A percentile compares a stretch with the other conserved stretches of the same genome.
phyloP scores from a whole-genome alignment of 2,888 invertebrate species.

The Zygaena filipendulae region DNA sequence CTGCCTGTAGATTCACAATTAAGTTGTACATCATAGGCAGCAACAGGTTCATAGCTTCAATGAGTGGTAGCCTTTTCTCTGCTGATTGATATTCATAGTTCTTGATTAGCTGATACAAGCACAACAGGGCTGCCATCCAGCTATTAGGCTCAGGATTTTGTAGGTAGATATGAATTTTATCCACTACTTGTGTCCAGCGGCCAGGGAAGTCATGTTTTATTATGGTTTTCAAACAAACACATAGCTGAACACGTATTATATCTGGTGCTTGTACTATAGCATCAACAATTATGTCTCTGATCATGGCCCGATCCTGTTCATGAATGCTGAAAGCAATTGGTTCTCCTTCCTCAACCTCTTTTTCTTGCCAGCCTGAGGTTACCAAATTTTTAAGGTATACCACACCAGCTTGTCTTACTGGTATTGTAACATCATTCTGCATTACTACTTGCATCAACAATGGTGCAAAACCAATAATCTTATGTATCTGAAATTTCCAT shows the following conservation, averaged over 20 bases:
- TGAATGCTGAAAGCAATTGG: conserved; percentile 88
- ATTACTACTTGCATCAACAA: conserved; percentile 93
- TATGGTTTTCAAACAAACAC: conserved; percentile 92
- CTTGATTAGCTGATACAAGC: conserved; percentile 94
- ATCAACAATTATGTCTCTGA: conserved; percentile 94
- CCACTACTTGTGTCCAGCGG: conserved; percentile 94
- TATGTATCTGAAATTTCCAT: conserved; percentile 57
- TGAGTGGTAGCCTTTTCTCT: conserved; percentile 89
- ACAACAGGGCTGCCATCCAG: conserved; percentile 92
- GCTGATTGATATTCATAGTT: conserved; percentile 90
- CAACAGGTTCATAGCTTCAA: conserved; percentile 94
- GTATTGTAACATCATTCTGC: conserved; percentile 89
- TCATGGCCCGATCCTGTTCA: conserved; percentile 94
- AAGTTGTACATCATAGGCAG: conserved; percentile 92
- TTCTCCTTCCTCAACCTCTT: conserved; percentile 78
- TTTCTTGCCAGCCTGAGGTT: conserved; percentile 88
- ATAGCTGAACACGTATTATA: conserved; percentile 88
- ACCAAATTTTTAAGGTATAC: conserved; percentile 97
- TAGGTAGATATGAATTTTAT: conserved; percentile 93
- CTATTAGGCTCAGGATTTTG: conserved; percentile 88
- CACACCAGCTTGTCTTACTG: conserved; percentile 95
- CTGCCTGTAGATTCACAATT: conserved; percentile 81
- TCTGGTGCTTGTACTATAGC: conserved; percentile 95
- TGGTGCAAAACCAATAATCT: conserved; percentile 96
- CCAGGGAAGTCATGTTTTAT: conserved; percentile 96